Conservation (phyloP, 2,113 vertebrate species). For the Lophochroa leadbeateri region DNA sequence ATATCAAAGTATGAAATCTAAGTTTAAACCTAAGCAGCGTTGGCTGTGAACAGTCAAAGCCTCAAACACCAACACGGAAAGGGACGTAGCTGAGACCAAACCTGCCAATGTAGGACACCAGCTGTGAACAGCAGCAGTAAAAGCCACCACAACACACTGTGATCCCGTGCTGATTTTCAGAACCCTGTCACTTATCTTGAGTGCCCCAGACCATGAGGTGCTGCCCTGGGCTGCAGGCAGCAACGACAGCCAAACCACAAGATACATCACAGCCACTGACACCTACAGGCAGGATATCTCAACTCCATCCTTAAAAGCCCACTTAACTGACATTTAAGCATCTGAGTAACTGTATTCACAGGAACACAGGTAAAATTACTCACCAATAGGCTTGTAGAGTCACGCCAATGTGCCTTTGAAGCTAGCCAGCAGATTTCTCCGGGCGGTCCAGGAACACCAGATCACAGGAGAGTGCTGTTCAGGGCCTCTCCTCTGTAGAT, state of each 20-base stretch:
- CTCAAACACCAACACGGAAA: background rate
- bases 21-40: background rate
- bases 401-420: background rate
- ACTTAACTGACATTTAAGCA: background rate
- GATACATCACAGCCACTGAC: fast-evolving
- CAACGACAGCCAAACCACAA: fast-evolving
- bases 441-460: background rate
- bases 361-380: background rate
- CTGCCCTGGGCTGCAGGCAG: background rate
- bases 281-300: background rate
- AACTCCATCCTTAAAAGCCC: background rate
- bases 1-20: fast-evolving
- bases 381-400: background rate
- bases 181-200: fast-evolving
- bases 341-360: background rate
- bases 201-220: background rate
- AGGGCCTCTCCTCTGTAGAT: background rate
- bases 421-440: background rate
- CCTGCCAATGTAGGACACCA: background rate
- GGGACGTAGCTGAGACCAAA: background rate
- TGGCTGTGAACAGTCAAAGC: background rate
- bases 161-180: background rate
- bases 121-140: background rate
- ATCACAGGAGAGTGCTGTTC: background rate
- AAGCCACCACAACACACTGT: background rate